Evolutionary conservation across 2,113 vertebrate genomes (phyloP).

Genomic region (Prochilodus magdalenae): DNA sequence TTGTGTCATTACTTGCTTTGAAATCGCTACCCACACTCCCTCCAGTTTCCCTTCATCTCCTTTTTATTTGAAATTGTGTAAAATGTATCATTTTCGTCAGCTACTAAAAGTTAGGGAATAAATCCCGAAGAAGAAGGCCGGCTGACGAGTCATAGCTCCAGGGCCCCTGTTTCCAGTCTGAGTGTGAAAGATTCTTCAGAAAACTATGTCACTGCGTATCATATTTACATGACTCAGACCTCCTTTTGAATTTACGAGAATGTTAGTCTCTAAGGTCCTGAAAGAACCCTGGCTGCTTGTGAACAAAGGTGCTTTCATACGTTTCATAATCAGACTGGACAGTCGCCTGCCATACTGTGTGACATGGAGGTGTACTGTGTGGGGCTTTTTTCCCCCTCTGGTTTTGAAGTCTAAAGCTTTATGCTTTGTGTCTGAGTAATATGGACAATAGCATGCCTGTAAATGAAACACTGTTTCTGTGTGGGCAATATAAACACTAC

Average conservation of each 20-base stretch:
- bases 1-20: neutral
- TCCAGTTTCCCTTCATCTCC: neutral
- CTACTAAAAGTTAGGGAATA: neutral
- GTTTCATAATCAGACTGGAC: neutral
- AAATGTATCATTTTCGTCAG: neutral
- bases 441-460: neutral
- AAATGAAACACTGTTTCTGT: neutral
- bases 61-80: neutral
- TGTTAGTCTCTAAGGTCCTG: neutral
- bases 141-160: neutral
- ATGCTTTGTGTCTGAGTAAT: neutral
- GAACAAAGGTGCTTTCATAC: neutral
- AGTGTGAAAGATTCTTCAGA: neutral
- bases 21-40: neutral
- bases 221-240: neutral
- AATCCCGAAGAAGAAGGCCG: neutral
- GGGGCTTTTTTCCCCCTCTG: neutral
- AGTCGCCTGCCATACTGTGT: neutral
- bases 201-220: neutral
- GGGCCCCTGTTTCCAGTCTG: neutral
- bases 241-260: neutral
- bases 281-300: slow-evolving; percentile 1
- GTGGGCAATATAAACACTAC: neutral
- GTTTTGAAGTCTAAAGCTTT: neutral
- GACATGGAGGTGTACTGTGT: neutral